Conservation (phyloP, 2,888 invertebrate species). For the Pterostichus niger region DNA sequence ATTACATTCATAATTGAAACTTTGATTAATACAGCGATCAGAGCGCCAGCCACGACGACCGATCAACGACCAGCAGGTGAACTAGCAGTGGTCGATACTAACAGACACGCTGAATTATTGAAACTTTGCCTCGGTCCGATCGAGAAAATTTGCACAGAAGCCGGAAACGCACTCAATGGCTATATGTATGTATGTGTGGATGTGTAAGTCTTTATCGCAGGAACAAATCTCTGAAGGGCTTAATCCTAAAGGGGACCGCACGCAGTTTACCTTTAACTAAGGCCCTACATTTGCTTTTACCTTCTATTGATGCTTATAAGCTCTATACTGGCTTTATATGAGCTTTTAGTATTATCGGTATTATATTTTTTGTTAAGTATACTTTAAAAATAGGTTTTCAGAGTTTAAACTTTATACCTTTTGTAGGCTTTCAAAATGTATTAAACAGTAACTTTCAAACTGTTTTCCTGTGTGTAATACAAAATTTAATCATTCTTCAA, state of each 20-base stretch:
- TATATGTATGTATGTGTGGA: neutral
- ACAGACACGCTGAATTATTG: conserved; percentile 65
- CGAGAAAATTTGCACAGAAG: conserved; percentile 58
- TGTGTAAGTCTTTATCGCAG: conserved; percentile 39
- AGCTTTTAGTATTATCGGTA: conserved; percentile 25
- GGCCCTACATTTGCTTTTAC: conserved; percentile 28
- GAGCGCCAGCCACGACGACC: neutral
- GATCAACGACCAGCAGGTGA: conserved; percentile 11
- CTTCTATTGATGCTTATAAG: conserved; percentile 43
- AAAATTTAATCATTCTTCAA: no score
- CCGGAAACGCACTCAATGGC: neutral
- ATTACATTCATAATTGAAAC: conserved; percentile 72
- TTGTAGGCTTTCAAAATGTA: no score
- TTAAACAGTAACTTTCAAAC: no score
- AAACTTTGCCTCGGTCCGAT: conserved; percentile 57
- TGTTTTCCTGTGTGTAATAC: no score
- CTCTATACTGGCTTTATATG: conserved; percentile 36
- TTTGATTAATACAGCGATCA: conserved; percentile 70
- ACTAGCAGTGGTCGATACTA: conserved; percentile 55
- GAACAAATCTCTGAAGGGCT: conserved; percentile 27
- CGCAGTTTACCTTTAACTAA: conserved; percentile 20
- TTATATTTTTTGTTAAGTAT: conserved; percentile 35
- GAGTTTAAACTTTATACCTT: conserved; percentile 1
- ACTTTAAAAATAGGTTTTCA: conserved; percentile 6
- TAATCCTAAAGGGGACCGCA: conserved; percentile 28